Percentiles rank a stretch among this genome's conserved stretches.
Evolutionary conservation across 2,888 invertebrate genomes (phyloP).

Genomic region (Rhagonycha fulva): DNA sequence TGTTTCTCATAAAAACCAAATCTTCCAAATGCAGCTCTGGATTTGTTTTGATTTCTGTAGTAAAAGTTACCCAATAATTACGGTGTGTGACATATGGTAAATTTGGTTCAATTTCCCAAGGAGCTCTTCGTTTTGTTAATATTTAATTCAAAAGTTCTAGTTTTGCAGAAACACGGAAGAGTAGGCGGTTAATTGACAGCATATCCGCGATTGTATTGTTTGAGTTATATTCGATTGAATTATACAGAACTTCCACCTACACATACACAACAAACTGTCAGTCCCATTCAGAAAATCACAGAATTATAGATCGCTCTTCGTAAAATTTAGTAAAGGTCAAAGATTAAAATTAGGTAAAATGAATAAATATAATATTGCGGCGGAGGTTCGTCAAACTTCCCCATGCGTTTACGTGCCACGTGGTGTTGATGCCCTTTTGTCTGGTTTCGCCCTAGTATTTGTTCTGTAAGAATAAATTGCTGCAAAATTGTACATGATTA

Average conservation of each 20-base stretch:
- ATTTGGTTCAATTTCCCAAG: background rate
- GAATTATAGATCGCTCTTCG: background rate
- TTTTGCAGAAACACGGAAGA: background rate
- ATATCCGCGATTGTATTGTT: background rate
- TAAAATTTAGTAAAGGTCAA: background rate
- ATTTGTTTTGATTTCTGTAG: background rate
- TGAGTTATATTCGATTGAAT: background rate
- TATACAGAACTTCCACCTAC: background rate
- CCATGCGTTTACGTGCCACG: background rate
- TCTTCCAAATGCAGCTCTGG: background rate
- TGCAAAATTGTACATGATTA: background rate
- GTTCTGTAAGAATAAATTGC: background rate
- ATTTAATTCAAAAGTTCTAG: background rate
- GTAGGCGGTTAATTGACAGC: background rate
- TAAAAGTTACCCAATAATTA: background rate
- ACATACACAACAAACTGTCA: background rate
- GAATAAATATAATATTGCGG: background rate
- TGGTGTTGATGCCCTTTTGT: background rate
- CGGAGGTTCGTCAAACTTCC: background rate
- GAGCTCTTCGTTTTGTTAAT: background rate
- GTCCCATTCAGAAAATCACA: background rate
- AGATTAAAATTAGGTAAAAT: background rate
- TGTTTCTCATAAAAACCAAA: background rate
- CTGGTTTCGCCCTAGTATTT: background rate
- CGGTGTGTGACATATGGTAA: background rate